Conservation (phyloP, 2,888 invertebrate species). For the Brachyptera risi region DNA sequence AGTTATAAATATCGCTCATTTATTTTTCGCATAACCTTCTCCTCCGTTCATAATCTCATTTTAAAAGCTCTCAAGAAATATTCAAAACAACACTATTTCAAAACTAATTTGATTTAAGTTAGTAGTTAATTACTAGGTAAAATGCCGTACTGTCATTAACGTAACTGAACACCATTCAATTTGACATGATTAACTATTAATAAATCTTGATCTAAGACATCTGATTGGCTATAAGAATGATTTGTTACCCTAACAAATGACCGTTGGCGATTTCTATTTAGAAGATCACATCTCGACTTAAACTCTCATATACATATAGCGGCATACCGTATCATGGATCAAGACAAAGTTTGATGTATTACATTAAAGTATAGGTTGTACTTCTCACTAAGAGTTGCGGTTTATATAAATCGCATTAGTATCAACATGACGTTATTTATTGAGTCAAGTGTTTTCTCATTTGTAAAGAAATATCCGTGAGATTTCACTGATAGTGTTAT, state of each 20-base stretch:
- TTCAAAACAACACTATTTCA: no score
- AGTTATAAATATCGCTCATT: no score
- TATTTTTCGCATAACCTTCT: no score
- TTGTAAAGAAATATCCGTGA: not conserved
- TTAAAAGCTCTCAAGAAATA: no score
- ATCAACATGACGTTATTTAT: conserved; percentile 13
- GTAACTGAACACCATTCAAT: conserved; percentile 18
- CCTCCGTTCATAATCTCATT: no score
- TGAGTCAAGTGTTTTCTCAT: conserved; percentile 1
- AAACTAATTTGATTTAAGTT: no score
- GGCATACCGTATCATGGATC: no score
- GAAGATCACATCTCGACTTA: not conserved
- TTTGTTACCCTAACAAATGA: not conserved
- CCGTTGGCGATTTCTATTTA: not conserved
- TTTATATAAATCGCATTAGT: not conserved
- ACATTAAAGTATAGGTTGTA: conserved; percentile 10
- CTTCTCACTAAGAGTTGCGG: not conserved
- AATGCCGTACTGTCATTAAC: conserved; percentile 16
- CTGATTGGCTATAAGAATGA: conserved; percentile 1
- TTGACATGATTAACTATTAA: conserved; percentile 18
- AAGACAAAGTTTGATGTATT: conserved; percentile 15
- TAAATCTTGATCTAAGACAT: conserved; percentile 11
- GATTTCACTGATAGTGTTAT: conserved; percentile 8
- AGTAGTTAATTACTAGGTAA: no score
- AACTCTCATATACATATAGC: no score